phyloP scores from a whole-genome alignment of 2,888 invertebrate genomes.

The Macrosiphum euphorbiae region DNA sequence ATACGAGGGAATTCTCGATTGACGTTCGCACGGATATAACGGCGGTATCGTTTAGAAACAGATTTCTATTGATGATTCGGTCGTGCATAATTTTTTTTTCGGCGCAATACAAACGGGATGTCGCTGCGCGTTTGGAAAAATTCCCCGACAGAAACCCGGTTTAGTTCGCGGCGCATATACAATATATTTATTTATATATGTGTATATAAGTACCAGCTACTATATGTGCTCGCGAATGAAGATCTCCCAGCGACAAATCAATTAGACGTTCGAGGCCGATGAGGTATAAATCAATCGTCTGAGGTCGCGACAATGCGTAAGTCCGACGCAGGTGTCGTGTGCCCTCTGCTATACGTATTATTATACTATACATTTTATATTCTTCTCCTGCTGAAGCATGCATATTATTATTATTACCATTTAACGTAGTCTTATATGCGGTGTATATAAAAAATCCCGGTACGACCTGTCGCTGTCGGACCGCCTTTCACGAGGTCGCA shows the following conservation, averaged over 20 bases:
- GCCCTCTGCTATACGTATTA: background rate
- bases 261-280: slow-evolving; percentile 35
- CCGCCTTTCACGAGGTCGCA: background rate
- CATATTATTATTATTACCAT: background rate
- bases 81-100: background rate
- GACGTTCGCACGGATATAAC: background rate
- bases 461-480: background rate
- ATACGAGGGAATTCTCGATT: background rate
- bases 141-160: background rate
- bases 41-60: background rate
- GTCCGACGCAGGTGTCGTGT: slow-evolving; percentile 5
- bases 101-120: background rate
- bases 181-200: background rate
- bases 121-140: background rate
- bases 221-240: slow-evolving; percentile 14
- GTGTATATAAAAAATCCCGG: background rate
- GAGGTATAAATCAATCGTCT: slow-evolving; percentile 5
- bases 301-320: background rate
- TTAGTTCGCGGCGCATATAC: background rate
- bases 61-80: background rate
- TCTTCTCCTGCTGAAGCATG: background rate
- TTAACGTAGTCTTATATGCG: background rate
- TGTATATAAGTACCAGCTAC: background rate
- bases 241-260: slow-evolving; percentile 59
- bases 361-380: background rate